Base-by-base conservation (phyloP, 2,888 invertebrate species). In the Dryobota labecula region DNA sequence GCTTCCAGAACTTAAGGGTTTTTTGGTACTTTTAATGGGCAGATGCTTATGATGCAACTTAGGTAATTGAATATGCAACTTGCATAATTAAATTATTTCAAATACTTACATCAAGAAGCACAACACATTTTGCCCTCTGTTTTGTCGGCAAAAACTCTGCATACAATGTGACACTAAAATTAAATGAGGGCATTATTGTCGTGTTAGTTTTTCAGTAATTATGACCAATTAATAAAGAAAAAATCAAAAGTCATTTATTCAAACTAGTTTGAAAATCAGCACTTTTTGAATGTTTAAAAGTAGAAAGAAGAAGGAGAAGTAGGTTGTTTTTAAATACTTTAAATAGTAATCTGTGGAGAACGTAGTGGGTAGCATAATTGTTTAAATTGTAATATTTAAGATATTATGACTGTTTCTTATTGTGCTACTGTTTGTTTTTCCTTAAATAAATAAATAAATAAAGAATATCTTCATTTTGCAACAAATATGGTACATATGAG, bases 131-230 rank as follows among this genome's bases (percentile, higher is more conserved):
- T 41, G 99, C 99, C 88, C 99, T 97, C 90, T 99, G 98, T 88
- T 98, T 98, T 47, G 98, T 98, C 15, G 99, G 99, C 73, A 99
- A 96, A 96, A 99, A 99, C 93, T 99, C 99, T 43, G 99, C 99
- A 96, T 99, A 99, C 82, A 99, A 95, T 43, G 99, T 99, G 1
- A 99, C 99, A 69, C 99, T 99, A 96, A 80, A 94, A 94, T 18
- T 7, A 43, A 18, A 60, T 9, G 54, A 54, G 0, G 30, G 20
- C 15, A 24, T 45, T 27, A 38, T 36, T 13, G 4, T 38, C 30
- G 43, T 13, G 15, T 30, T 30, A 4, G 1, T 38, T 30, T 45
- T 38, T 58, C 24, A n/a, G 20, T 24, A 36, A 24, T 24, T 15
- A 49, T 47, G 4, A 47, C 18, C 11, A 36, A 7, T 38, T 51